Base-by-base conservation (phyloP, 1,140 invertebrate species). In the Steinernema feltiae region DNA sequence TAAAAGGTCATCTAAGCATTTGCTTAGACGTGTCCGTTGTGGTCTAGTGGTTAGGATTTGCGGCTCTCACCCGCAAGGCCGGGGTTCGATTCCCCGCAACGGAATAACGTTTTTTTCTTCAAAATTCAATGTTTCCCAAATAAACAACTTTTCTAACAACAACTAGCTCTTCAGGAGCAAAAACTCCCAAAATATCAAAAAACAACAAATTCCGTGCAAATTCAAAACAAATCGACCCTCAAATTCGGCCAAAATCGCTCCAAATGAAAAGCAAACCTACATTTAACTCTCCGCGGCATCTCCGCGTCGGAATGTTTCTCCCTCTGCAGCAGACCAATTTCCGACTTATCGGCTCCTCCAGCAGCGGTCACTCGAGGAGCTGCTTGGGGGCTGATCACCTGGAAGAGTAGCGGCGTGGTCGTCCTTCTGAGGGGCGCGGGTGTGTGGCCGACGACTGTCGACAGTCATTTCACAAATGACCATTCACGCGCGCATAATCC, bases 61-160 rank as follows among this genome's bases (percentile, higher is more conserved):
- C 69, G 24, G 24, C 69, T 69, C 69, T 69, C 24, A 69, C 24
- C 24, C 30, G 30, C 69, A 30, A 30, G 31, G 30, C 72, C 32
- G 21, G 70, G 29, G 70, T 74, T 24, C 48, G 70, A 72, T 70
- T 24, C 46, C 70, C 30, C 72, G 18, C 27, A 69, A 69, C 69
- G 24, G 24, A 69, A 27, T 27, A 30, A n/a, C n/a, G n/a, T n/a
- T n/a, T n/a, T n/a, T n/a, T n/a, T n/a, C n/a, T n/a, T n/a, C n/a
- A n/a, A n/a, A n/a, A n/a, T n/a, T n/a, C n/a, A n/a, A n/a, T n/a
- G n/a, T n/a, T n/a, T n/a, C n/a, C n/a, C n/a, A n/a, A n/a, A n/a
- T n/a, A n/a, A n/a, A n/a, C n/a, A n/a, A n/a, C n/a, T n/a, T n/a
- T n/a, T n/a, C n/a, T n/a, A n/a, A n/a, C n/a, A n/a, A n/a, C n/a